Evolutionary conservation across 2,888 invertebrate species (phyloP), one percentile per base, ranked within the genome.

Genomic region (Troglohyphantes excavatus): DNA sequence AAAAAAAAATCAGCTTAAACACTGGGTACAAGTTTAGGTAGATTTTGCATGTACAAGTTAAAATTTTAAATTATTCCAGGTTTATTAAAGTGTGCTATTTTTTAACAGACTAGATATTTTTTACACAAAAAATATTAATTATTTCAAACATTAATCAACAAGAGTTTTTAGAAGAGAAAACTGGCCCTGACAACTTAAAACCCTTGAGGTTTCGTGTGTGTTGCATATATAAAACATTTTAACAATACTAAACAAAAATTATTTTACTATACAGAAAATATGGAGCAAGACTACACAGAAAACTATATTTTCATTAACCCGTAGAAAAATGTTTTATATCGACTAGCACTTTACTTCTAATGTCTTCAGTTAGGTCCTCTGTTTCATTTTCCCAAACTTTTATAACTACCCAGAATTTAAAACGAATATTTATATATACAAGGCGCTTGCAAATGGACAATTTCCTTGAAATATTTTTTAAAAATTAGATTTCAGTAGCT

Each of bases 281-380:
- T 82, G 46, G 46, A 29, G 53, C 21, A 65, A 59, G 61, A 83
- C 72, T 83, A 82, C 61, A 82, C 61, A 82, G 68, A 39, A 82
- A 82, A 70, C 21, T 61, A 82, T 68, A 72, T 61, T 67, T 73
- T 70, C 27, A 61, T 59, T 46, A 76, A 85, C 85, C 85, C 85
- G 85, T 85, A 85, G 39, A 78, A 76, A 29, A 70, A 63, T 67
- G 27, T 73, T 83, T 63, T 19, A 63, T 43, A 83, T 59, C 19
- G 83, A 83, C 83, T 83, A 83, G 83, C 29, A 73, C 43, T 63
- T 59, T 5, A 17, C 3, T n/a, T 1, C 33, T 6, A 33, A 33
- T 33, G 3, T 33, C 33, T n/a, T 9, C 33, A 33, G 9, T 33
- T 33, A 33, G 33, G 17, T 39, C 7, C 17, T 53, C 53, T 53